phyloP scores from a whole-genome alignment of 2,797 vertebrate species.

The Vespertilio murinus region DNA sequence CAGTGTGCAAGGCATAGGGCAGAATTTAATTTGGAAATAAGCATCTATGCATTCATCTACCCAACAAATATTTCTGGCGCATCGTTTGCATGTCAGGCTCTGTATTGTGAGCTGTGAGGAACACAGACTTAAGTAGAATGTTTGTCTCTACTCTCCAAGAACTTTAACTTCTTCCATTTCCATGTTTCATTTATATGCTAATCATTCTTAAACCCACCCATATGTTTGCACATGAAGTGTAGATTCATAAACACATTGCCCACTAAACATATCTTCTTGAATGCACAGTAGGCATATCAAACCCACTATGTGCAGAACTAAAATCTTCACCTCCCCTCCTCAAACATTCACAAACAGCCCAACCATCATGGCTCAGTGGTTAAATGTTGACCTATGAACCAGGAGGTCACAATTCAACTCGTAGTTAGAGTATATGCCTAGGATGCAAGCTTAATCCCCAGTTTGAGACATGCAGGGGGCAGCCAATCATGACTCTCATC shows the following conservation, averaged over 20 bases:
- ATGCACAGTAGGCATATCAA: background rate
- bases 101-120: background rate
- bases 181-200: background rate
- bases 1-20: background rate
- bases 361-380: too few relatives aligned
- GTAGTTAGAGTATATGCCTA: too few relatives aligned
- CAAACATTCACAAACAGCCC: background rate
- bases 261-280: background rate
- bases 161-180: background rate
- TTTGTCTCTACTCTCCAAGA: background rate
- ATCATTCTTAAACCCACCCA: background rate
- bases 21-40: conserved; percentile 25
- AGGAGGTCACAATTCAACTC: too few relatives aligned
- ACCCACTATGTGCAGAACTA: background rate
- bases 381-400: too few relatives aligned
- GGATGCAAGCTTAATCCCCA: too few relatives aligned
- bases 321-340: background rate
- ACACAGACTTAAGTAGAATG: background rate
- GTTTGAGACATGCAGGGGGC: too few relatives aligned
- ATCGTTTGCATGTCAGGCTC: background rate
- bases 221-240: background rate
- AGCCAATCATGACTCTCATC: too few relatives aligned
- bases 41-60: background rate
- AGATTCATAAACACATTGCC: background rate
- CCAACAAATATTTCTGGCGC: background rate